Evolutionary conservation across 2,113 vertebrate genomes (phyloP), one percentile per base, ranked within the genome.

Genomic region (Mormyrus lacerda): DNA sequence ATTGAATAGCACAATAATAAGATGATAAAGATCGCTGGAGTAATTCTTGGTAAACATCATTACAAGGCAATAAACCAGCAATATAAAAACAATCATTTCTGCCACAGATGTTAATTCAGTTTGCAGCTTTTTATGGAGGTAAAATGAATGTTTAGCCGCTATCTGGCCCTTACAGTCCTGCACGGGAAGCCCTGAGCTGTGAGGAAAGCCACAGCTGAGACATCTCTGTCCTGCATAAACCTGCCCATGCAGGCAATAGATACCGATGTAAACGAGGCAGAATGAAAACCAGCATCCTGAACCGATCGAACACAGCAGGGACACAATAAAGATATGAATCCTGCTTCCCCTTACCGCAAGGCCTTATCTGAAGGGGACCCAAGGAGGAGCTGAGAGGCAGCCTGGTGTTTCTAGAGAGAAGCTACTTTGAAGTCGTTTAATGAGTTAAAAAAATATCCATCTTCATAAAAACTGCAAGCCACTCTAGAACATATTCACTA

Each of bases 271-370:
- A 47, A 84, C 3, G 17, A 42, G 31, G 31, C 35, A 84, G 35
- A 13, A 50, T 2, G 48, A 86, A 86, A 53, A 31, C 85, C 47
- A 51, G 48, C n/a, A 53, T 87, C 85, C 11, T 53, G 91, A 95
- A 87, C 91, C 93, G 92, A 95, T 93, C 94, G 89, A 93, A 93
- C 94, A 94, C 92, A 91, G 92, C 91, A 94, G 93, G 94, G 92
- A 94, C 91, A 93, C 94, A 95, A 94, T 94, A 94, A 93, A 91
- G 92, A 92, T 91, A 93, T 94, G 95, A 96, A 96, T 96, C 94
- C 76, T 95, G 95, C 95, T 94, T 93, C 91, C 91, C 87, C 85
- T 53, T 53, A 31, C 55, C 0, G 7, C n/a, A 87, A 13, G 83
- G n/a, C 4, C 44, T 50, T 21, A 48, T 2, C 44, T 85, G 73